These are phyloP conservation scores for Falco concolor DNA, from an alignment of 2,797 vertebrate genomes.

Conservation along the genomic window DNA sequence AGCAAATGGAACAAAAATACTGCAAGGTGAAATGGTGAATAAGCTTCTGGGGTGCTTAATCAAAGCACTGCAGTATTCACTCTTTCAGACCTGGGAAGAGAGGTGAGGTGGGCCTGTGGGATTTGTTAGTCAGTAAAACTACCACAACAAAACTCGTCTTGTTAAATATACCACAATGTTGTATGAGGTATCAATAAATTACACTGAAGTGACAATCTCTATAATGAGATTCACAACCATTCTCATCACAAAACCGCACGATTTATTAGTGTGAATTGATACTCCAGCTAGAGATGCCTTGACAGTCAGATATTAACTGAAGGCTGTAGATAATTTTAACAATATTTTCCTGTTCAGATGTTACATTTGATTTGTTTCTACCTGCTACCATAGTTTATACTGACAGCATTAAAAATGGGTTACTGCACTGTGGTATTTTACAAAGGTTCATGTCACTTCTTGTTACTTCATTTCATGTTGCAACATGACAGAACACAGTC, in stretches of 20 bases:
- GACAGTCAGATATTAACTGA: slow-evolving; percentile 17
- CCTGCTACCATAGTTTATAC: slow-evolving; percentile 6
- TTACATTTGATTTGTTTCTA: slow-evolving; percentile 53
- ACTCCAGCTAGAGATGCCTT: not conserved
- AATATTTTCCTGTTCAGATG: slow-evolving; percentile 43
- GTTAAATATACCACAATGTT: not conserved
- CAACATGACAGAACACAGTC: slow-evolving; percentile 6
- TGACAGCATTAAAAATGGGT: slow-evolving; percentile 63
- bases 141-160: not conserved
- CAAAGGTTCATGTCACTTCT: slow-evolving; percentile 62
- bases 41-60: not conserved
- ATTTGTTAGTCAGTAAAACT: not conserved
- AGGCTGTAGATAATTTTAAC: slow-evolving; percentile 44
- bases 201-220: not conserved
- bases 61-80: not conserved
- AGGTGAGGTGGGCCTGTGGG: not conserved
- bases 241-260: not conserved
- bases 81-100: not conserved
- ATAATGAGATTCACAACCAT: not conserved
- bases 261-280: not conserved
- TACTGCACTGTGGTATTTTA: slow-evolving; percentile 58
- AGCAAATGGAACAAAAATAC: not conserved
- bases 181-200: not conserved
- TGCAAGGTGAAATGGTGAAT: not conserved
- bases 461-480: slow-evolving; percentile 25